Evolutionary conservation across 37 sponge, comb jelly and placozoan species (phyloP).

Genomic region (Theonella swinhoei): DNA sequence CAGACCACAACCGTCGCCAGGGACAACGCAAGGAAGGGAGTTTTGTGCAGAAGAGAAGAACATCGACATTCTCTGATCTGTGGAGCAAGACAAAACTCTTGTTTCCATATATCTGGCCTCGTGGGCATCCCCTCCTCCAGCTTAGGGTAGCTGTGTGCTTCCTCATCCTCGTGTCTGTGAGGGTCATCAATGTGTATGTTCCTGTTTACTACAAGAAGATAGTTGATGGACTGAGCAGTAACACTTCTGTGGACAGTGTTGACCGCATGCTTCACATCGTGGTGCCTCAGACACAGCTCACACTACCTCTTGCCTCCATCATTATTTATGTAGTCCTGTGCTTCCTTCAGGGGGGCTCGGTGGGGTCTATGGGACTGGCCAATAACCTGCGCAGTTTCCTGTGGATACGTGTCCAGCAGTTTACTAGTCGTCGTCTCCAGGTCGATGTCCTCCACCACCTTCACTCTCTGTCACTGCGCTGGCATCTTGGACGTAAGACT

Average conservation of each 20-base stretch:
- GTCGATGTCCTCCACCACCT: slow-evolving; percentile 86
- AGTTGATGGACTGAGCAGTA: slow-evolving; percentile 68
- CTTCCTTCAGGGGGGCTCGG: slow-evolving; percentile 84
- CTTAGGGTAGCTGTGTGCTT: slow-evolving; percentile 85
- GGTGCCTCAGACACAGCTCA: slow-evolving; percentile 11
- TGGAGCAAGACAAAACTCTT: slow-evolving; percentile 72
- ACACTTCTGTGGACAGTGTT: not conserved
- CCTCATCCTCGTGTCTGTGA: slow-evolving; percentile 67
- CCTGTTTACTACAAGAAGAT: slow-evolving; percentile 96
- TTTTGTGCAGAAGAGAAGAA: slow-evolving; percentile 36
- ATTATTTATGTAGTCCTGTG: slow-evolving; percentile 73
- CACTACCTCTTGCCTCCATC: slow-evolving; percentile 49
- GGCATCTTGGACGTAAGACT: slow-evolving; percentile 97
- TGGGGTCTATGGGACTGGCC: slow-evolving; percentile 79
- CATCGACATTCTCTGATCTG: slow-evolving; percentile 74
- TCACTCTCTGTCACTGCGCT: slow-evolving; percentile 91
- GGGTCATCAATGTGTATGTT: slow-evolving; percentile 92
- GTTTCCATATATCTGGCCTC: slow-evolving; percentile 94
- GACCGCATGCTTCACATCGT: slow-evolving; percentile 19
- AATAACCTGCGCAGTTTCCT: slow-evolving; percentile 80
- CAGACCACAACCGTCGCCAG: not conserved
- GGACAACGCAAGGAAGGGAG: slow-evolving; percentile 15
- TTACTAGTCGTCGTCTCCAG: slow-evolving; percentile 80
- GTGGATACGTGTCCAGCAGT: slow-evolving; percentile 97
- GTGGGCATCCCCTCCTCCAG: slow-evolving; percentile 77